Evolutionary conservation across 2,888 invertebrate genomes (phyloP).

Genomic region (Cancer borealis): DNA sequence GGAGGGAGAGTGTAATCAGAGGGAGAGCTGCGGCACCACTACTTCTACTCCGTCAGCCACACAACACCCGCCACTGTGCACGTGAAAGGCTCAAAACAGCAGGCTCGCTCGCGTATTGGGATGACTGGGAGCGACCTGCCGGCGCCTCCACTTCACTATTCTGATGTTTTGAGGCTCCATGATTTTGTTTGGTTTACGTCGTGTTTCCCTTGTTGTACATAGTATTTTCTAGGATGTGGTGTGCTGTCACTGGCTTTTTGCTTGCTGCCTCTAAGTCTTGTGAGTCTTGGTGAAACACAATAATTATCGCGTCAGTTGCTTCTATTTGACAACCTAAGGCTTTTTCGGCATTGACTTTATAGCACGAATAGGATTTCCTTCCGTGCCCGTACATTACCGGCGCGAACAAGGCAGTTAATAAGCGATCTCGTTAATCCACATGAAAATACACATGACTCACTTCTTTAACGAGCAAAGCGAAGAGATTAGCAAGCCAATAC

Average conservation of each 20-base stretch:
- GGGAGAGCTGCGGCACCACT: not conserved
- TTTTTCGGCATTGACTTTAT: too few relatives aligned
- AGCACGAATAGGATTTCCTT: not conserved
- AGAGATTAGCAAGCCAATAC: not conserved
- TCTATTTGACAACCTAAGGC: not conserved
- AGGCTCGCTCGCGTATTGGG: not conserved
- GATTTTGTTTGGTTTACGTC: not conserved
- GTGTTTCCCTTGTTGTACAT: not conserved
- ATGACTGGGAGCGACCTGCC: not conserved
- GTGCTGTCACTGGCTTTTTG: not conserved
- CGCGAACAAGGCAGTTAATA: not conserved
- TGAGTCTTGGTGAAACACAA: not conserved
- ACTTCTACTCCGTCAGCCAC: constrained; percentile 10
- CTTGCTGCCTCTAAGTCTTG: not conserved
- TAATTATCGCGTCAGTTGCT: not conserved
- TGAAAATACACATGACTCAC: not conserved
- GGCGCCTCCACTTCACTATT: not conserved
- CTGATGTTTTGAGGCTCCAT: not conserved
- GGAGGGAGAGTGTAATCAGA: not conserved
- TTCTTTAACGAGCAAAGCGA: not conserved
- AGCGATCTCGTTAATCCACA: not conserved
- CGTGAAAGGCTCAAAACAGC: not conserved
- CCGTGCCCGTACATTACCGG: not conserved
- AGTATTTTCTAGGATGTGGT: not conserved
- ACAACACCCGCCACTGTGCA: not conserved